phyloP scores from a whole-genome alignment of 2,888 invertebrate species.

The Antitype chi region DNA sequence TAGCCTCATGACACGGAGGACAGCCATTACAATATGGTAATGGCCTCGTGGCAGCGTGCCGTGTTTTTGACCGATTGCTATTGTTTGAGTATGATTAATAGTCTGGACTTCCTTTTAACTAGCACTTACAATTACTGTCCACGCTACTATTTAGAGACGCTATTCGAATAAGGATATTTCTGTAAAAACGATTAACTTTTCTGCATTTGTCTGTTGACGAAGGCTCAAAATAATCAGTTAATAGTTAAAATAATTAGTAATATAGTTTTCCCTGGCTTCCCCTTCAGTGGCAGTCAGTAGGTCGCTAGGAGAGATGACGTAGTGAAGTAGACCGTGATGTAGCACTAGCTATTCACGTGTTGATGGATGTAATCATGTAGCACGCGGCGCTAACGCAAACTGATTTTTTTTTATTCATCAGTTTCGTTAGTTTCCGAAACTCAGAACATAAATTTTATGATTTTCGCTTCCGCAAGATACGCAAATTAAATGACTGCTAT shows the following conservation, averaged over 20 bases:
- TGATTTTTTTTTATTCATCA: background rate
- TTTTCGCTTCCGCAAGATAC: background rate
- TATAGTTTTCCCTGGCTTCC: background rate
- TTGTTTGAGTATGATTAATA: constrained; percentile 36
- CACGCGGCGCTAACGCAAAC: background rate
- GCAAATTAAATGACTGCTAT: background rate
- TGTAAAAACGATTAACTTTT: background rate
- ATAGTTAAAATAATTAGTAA: too few species aligned
- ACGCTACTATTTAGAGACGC: background rate
- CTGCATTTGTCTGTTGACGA: background rate
- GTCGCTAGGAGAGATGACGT: background rate
- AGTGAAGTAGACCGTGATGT: constrained; percentile 4
- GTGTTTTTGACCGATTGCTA: constrained; percentile 46
- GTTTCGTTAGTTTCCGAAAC: background rate
- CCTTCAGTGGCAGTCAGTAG: background rate
- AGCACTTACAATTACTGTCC: background rate
- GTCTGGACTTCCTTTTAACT: constrained; percentile 36
- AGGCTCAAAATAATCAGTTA: constrained; percentile 8
- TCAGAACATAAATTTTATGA: background rate
- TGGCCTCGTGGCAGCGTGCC: constrained; percentile 42
- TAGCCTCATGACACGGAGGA: constrained; percentile 48
- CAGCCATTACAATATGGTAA: constrained; percentile 54
- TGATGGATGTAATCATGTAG: background rate
- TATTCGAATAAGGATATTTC: constrained; percentile 3
- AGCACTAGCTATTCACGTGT: background rate